phyloP scores from a whole-genome alignment of 2,113 vertebrate genomes.

The Chascanopsetta lugubris region DNA sequence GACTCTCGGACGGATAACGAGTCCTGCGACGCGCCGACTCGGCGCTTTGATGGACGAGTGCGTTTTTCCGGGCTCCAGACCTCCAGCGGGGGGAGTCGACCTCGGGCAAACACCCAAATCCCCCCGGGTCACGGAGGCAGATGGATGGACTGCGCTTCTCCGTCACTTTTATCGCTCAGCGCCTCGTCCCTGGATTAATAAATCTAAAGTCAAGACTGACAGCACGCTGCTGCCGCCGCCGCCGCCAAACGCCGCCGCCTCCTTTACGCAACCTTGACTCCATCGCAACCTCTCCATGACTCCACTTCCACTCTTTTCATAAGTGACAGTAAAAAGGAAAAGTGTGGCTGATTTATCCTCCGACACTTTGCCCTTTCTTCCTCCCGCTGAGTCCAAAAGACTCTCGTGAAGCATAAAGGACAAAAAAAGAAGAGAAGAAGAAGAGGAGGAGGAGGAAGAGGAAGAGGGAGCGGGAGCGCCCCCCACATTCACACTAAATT shows the following conservation, averaged over 20 bases:
- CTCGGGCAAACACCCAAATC: conserved; percentile 72
- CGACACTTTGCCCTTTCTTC: conserved; percentile 42
- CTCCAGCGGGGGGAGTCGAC: conserved; percentile 58
- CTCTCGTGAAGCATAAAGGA: conserved; percentile 70
- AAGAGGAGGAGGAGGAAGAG: conserved; percentile 23
- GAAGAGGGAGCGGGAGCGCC: conserved; percentile 21
- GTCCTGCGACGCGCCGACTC: conserved; percentile 71
- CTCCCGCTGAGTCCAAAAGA: conserved; percentile 36
- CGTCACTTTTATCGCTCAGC: conserved; percentile 76
- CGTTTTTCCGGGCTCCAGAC: conserved; percentile 64
- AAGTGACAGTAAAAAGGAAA: conserved; percentile 72
- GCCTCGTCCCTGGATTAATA: conserved; percentile 76
- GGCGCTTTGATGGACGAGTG: conserved; percentile 73
- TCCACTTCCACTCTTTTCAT: conserved; percentile 71
- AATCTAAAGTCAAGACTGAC: conserved; percentile 70
- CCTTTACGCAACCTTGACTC: conserved; percentile 79
- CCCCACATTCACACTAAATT: conserved; percentile 70
- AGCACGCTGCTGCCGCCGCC: conserved; percentile 51
- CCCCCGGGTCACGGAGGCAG: conserved; percentile 69
- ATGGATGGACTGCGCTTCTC: conserved; percentile 66
- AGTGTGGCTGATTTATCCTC: conserved; percentile 68
- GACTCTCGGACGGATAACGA: conserved; percentile 62
- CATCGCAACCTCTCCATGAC: conserved; percentile 69
- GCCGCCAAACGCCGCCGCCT: conserved; percentile 24
- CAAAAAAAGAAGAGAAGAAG: conserved; percentile 46